Evolutionary conservation across 1,140 invertebrate species (phyloP), one percentile per base, ranked within the genome.

Genomic region (Brachionus sp.): DNA sequence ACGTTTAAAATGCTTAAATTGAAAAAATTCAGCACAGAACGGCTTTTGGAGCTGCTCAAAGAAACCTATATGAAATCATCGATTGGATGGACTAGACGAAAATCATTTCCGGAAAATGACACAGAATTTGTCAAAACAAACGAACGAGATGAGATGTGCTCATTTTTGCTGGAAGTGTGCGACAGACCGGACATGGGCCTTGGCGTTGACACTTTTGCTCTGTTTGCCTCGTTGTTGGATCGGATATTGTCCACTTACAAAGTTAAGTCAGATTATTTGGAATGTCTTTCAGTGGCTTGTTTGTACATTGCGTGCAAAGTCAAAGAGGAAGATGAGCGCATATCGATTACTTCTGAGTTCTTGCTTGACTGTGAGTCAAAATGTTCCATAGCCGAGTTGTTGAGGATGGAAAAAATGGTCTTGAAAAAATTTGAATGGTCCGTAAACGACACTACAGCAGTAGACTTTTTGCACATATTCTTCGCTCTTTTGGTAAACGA

Each of bases 271-370:
- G 89, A 88, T 86, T 89, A 89, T 86, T 84, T 89, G 80, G 86
- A 86, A 46, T 89, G 88, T 86, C 86, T 89, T 16, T 86, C 87
- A 50, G 85, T 88, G 13, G 86, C 86, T 84, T 88, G 88, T 84
- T 86, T 88, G 37, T 88, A 88, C 84, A 86, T 89, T 75, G 88
- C 89, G 84, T 87, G 88, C 84, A 89, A 89, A 86, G 86, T 86
- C 83, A 84, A 87, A 39, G 88, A 89, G 85, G 89, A 89, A 86
- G 88, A 89, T 86, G 88, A 89, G 83, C 88, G 88, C 85, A 86
- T 89, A 83, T 88, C 88, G 9, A 85, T 85, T 84, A 87, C 87
- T 12, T 84, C 84, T 84, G 86, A 88, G 85, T 85, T 89, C 86
- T 87, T 89, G 84, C 85, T 86, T 77, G 86, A 84, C 77, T 89